Evolutionary conservation across 1,140 invertebrate species (phyloP), one percentile per base, ranked within the genome.

Genomic region (Heliothis subflexa): DNA sequence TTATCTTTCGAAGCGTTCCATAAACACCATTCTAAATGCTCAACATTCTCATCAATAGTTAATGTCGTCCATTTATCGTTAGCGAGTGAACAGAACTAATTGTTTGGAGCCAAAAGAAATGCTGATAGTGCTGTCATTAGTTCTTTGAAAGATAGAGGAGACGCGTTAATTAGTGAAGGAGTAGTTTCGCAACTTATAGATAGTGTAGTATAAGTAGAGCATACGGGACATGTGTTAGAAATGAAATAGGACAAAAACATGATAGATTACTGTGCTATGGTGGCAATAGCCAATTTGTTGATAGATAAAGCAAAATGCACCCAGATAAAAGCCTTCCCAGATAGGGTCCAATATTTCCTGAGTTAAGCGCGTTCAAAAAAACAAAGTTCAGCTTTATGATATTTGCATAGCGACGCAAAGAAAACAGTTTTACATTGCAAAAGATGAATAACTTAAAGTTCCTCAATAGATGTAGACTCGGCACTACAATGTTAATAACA

Each of bases 61-160:
- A 70, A 70, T 52, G 66, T 70, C 66, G 52, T n/a, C 47, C 47
- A n/a, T 70, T 70, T 52, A 70, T 70, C 66, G 66, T 70, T 13
- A 18, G 10, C 61, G 11, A 18, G 16, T 28, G 47, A 50, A 70
- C 66, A 70, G 21, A 70, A 68, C 45, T 70, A 70, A 70, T 70
- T 52, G 66, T 70, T 70, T 66, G 16, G 21, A 52, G 52, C 47
- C 47, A 12, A 70, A 70, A 70, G 66, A 70, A 70, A 70, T 50
- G 47, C 21, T 52, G 66, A 70, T 70, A 70, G 62, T 16, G 11
- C 10, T 52, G 66, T 70, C 66, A 70, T 70, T 70, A 70, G 47
- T 50, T 50, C 18, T 49, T n/a, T 13, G 7, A 52, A 66, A 66
- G 40, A 64, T 45, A 64, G 16, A 25, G n/a, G 3, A 21, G 11